Evolutionary conservation across 2,888 invertebrate species (phyloP).

Genomic region (Electrophaes corylata): DNA sequence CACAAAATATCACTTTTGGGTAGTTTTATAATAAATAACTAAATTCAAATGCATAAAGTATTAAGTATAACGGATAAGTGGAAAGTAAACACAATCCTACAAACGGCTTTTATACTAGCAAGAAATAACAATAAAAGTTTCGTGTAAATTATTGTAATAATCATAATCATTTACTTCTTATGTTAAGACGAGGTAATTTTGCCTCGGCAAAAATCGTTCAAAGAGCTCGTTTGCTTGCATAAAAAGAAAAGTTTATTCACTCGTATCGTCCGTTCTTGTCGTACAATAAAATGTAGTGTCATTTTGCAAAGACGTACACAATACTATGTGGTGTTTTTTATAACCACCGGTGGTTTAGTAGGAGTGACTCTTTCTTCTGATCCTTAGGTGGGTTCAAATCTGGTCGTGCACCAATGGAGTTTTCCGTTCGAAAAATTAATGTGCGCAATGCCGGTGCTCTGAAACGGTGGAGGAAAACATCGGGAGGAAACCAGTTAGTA

Average conservation of each 20-base stretch:
- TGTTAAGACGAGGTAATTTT: conserved; percentile 10
- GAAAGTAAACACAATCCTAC: not conserved
- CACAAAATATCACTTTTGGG: not conserved
- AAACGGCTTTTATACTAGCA: not conserved
- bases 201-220: conserved; percentile 15
- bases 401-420: too few relatives aligned
- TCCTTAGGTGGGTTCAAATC: too few relatives aligned
- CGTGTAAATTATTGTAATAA: conserved; percentile 17
- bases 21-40: not conserved
- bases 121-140: conserved; percentile 3
- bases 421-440: too few relatives aligned
- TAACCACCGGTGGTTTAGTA: too few relatives aligned
- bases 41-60: not conserved
- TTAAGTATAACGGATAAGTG: too few relatives aligned
- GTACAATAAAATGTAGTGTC: conserved; percentile 19
- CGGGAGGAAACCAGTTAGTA: too few relatives aligned
- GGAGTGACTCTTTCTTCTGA: too few relatives aligned
- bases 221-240: conserved; percentile 7
- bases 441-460: too few relatives aligned
- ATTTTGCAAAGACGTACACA: conserved; percentile 14
- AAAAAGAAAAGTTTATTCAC: conserved; percentile 18
- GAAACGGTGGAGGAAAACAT: too few relatives aligned
- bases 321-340: conserved; percentile 37
- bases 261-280: conserved; percentile 1
- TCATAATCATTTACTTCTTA: conserved; percentile 13